Evolutionary conservation across 2,888 invertebrate genomes (phyloP).

Genomic region (Dynastes hyllus): DNA sequence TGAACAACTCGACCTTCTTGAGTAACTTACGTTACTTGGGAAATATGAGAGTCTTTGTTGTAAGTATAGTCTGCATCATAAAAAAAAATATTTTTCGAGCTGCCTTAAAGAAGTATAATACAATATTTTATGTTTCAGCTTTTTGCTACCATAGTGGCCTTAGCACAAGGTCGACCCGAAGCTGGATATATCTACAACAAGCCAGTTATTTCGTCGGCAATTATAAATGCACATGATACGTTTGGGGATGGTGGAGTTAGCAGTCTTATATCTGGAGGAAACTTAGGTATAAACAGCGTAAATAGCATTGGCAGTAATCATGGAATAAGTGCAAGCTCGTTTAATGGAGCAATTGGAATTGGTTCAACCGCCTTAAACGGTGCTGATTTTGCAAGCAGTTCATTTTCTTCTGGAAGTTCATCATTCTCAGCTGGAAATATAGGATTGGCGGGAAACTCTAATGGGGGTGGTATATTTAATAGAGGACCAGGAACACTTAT

Average conservation of each 20-base stretch:
- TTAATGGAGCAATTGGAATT: constrained; percentile 53
- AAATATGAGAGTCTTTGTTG: constrained; percentile 64
- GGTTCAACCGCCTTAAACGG: constrained; percentile 60
- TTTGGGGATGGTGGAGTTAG: constrained; percentile 61
- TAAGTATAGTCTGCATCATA: constrained; percentile 59
- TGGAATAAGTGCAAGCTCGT: constrained; percentile 52
- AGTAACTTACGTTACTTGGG: constrained; percentile 62
- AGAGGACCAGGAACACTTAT: constrained; percentile 74
- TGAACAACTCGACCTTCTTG: constrained; percentile 59
- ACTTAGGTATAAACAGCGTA: constrained; percentile 58
- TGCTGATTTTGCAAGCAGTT: constrained; percentile 57
- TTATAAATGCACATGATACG: constrained; percentile 62
- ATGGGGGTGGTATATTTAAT: constrained; percentile 62
- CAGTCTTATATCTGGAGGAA: constrained; percentile 55
- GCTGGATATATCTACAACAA: constrained; percentile 74
- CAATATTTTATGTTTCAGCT: constrained; percentile 57
- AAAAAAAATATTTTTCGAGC: not conserved
- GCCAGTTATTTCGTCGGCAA: constrained; percentile 63
- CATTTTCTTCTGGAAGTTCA: constrained; percentile 34
- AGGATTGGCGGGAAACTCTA: constrained; percentile 63
- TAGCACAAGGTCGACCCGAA: constrained; percentile 76
- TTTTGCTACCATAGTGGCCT: constrained; percentile 71
- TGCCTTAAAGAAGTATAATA: not conserved
- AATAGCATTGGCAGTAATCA: constrained; percentile 40
- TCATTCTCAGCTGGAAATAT: constrained; percentile 39